phyloP scores from a whole-genome alignment of 64 coral and sea anemone species.

The Stichodactyla mertensii region DNA sequence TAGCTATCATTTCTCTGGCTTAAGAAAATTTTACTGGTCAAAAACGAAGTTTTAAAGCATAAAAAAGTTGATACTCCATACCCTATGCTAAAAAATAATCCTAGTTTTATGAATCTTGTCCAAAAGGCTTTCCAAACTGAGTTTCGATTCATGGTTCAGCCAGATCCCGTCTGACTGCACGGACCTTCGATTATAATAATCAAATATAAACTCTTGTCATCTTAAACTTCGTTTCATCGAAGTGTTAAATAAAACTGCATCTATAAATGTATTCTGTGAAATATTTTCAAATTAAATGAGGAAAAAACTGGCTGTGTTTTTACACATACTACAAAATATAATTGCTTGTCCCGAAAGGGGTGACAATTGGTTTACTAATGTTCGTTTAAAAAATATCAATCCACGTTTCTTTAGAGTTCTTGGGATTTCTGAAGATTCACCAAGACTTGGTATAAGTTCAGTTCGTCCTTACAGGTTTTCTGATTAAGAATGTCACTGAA shows the following conservation, averaged over 20 bases:
- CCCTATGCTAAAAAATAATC: too few relatives aligned
- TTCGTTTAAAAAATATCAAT: background rate
- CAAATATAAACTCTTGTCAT: background rate
- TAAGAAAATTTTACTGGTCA: too few relatives aligned
- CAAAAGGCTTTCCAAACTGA: background rate
- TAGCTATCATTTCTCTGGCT: too few relatives aligned
- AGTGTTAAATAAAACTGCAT: background rate
- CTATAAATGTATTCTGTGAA: background rate
- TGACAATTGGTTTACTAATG: too few relatives aligned
- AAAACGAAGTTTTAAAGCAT: too few relatives aligned
- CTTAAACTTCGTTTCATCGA: background rate
- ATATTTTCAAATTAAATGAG: background rate
- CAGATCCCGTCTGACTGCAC: background rate
- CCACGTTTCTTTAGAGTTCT: background rate
- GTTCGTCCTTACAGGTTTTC: background rate
- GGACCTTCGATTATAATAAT: background rate
- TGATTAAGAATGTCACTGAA: background rate
- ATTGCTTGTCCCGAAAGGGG: background rate
- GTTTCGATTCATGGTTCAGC: background rate
- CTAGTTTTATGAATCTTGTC: background rate
- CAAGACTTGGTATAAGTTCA: background rate
- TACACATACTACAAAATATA: background rate
- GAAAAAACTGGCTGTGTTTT: too few relatives aligned
- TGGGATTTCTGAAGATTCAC: background rate
- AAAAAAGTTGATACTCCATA: too few relatives aligned